Evolutionary conservation across 2,113 vertebrate species (phyloP).

Genomic region (Rattus norvegicus): GRCr8 NC_086028.1:70007001-70007500

Average conservation of each 20-base stretch:
- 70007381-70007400: constrained; percentile 85
- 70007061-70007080: neutral
- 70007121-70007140: neutral
- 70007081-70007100: too few species aligned
- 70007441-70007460: constrained; percentile 82
- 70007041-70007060: neutral
- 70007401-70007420: constrained; percentile 83
- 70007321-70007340: constrained; percentile 56
- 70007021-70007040: neutral
- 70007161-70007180: neutral
- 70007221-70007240: constrained; percentile 43
- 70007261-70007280: neutral
- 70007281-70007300: constrained; percentile 75
- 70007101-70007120: neutral
- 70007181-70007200: constrained; percentile 59
- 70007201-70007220: constrained; percentile 24
- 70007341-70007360: constrained; percentile 74
- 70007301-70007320: constrained; percentile 81
- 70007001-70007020: neutral
- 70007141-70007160: neutral
- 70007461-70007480: constrained; percentile 81
- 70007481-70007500: neutral
- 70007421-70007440: constrained; percentile 77
- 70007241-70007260: constrained; percentile 62
- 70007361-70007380: constrained; percentile 80